Base-by-base conservation (phyloP, 2,113 vertebrate genomes). In the Lontra canadensis region DNA sequence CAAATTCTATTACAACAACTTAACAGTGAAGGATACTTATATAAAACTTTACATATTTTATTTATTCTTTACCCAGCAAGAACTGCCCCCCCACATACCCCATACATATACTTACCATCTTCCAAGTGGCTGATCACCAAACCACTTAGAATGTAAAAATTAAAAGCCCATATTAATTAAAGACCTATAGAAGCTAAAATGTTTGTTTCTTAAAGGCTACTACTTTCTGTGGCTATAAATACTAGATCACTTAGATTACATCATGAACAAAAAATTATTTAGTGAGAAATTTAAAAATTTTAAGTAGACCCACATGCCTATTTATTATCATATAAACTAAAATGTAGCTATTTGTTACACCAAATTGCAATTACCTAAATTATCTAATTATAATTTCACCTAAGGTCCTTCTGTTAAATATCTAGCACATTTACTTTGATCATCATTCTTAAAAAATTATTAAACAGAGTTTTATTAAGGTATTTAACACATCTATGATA, bases 1-100 rank as follows among this genome's bases (percentile, higher is more conserved):
- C 59, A 57, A 92, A 59, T 85, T 87, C 25, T 84, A 76, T 36
- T 95, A 96, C 91, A 95, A 47, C 15, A 81, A 63, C 55, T 59
- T 44, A 84, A 95, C 42, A 97, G 39, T 63, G 25, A 94, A 79
- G 14, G 21, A 21, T 65, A 73, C 4, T 80, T 88, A 57, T 14
- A 49, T 13, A 4, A 94, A 92, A 73, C 61, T 61, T 34, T 55
- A 80, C 1, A 83, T 2, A 55, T 91, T 90, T 90, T 57, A 65
- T 59, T 74, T 79, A 42, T 94, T 90, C 34, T 87, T 4, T 18
- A 88, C 84, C 36, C 52, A 79, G 25, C 39, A 81, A 0, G 6
- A 88, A 25, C 2, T 2, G 0, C 44, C 7, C 6, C 1, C 12
- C 7, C 15, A 47, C 12, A 26, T 4, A n/a, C 1, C 34, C 18